Evolutionary conservation across 1,140 invertebrate species (phyloP), one percentile per base, ranked within the genome.

Genomic region (Lordiphosa stackelbergi): DNA sequence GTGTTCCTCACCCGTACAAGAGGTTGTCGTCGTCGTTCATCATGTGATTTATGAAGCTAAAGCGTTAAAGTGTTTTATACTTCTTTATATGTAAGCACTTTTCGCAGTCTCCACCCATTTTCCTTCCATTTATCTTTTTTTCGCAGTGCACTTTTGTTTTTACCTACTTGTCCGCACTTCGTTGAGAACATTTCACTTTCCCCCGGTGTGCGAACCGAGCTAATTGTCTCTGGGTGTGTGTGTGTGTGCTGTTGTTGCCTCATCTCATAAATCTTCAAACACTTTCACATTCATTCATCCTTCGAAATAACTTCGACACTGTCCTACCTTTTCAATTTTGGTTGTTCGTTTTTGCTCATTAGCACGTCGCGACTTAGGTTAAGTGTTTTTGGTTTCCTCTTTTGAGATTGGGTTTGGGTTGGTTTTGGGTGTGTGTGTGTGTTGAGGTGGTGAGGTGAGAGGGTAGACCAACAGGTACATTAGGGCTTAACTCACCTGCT

Each of bases 111-210:
- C 22, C 48, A 31, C n/a, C 10, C 36, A 47, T 60, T 49, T 53
- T 48, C 55, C 64, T 38, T 51, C 55, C 71, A 66, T 70, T 74
- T 74, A 66, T 75, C 52, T 66, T 47, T 28, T 48, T 5, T 48
- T 2, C 35, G 42, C 62, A 28, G 28, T 31, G 56, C 43, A 65
- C 51, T 60, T 35, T 53, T 53, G 19, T 38, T 36, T 35, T 57
- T 66, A 66, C 69, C 69, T 73, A 78, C 73, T 78, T 78, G 73
- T 78, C 69, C 47, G 62, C 77, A 65, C 66, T 75, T 75, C 42
- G 60, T 69, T 62, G 77, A 81, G 75, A 81, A 81, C 77, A 83
- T 81, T 81, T 81, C 77, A 81, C 75, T 83, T 81, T 83, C 73
- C 52, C 60, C 47, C 55, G 66, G 58, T 16, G 46, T 52, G 13